Conservation (phyloP, 2,797 vertebrate genomes). For the Coendou prehensilis region DNA sequence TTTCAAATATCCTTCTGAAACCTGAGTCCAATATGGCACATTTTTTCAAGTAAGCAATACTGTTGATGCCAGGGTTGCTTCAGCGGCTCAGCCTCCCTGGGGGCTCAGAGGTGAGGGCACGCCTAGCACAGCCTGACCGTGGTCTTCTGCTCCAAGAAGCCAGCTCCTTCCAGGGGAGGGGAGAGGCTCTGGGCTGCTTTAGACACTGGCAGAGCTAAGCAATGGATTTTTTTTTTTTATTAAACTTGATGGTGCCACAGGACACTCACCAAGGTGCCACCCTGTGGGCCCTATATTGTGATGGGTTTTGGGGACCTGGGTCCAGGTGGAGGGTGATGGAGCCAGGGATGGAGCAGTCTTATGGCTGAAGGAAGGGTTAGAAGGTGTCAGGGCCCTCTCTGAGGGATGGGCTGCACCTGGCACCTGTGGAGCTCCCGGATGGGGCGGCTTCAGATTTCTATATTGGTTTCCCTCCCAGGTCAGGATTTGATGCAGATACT, state of each 20-base stretch:
- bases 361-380: constrained; percentile 1
- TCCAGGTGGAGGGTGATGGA: not conserved
- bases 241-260: not conserved
- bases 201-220: not conserved
- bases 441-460: constrained; percentile 68
- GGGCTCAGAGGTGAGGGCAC: not conserved
- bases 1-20: constrained; percentile 70
- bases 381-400: constrained; percentile 24
- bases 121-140: not conserved
- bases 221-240: not conserved
- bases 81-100: not conserved
- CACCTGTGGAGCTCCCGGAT: not conserved
- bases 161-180: not conserved
- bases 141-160: not conserved
- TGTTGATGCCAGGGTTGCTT: constrained; percentile 25
- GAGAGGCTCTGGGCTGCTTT: not conserved
- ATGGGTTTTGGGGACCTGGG: not conserved
- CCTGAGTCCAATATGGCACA: constrained; percentile 30
- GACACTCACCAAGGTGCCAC: not conserved
- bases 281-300: not conserved
- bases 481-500: constrained; percentile 66
- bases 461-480: constrained; percentile 71
- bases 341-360: not conserved
- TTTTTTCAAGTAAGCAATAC: constrained; percentile 73
- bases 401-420: not conserved